These are phyloP conservation scores for Leucania comma DNA, from an alignment of 2,888 invertebrate genomes.

Conservation along the genomic window DNA sequence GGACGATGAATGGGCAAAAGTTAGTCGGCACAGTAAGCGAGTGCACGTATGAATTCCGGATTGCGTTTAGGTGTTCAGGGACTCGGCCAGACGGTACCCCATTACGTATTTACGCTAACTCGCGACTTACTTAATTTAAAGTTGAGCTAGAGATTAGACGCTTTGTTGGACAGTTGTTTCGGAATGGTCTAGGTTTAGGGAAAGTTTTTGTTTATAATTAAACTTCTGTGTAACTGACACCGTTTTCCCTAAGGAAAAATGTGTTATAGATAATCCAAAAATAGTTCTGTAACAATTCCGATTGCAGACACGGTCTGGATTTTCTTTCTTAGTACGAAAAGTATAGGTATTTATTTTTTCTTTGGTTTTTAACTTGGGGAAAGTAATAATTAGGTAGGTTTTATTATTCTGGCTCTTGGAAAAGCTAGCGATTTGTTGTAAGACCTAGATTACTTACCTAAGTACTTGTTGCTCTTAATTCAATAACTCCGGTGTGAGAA, in stretches of 20 bases:
- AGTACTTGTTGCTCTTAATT: background rate
- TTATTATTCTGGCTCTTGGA: background rate
- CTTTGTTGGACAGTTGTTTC: conserved; percentile 51
- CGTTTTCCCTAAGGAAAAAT: conserved; percentile 38
- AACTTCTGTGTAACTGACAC: conserved; percentile 40
- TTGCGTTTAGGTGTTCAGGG: conserved; percentile 64
- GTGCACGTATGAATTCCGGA: conserved; percentile 70
- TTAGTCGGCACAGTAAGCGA: conserved; percentile 54
- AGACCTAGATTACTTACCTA: background rate
- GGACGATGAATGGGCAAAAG: conserved; percentile 52
- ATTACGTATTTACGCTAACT: conserved; percentile 58
- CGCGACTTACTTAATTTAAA: conserved; percentile 61
- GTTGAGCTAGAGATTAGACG: conserved; percentile 55
- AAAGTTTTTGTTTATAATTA: conserved; percentile 53
- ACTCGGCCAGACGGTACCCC: conserved; percentile 48
- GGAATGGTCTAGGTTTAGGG: conserved; percentile 45
- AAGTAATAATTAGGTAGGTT: background rate
- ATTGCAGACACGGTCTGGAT: background rate
- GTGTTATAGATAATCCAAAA: conserved; percentile 38
- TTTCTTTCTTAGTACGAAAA: background rate
- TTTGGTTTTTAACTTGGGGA: background rate
- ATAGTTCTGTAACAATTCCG: conserved; percentile 5
- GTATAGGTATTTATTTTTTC: background rate
- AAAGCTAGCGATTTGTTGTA: background rate
- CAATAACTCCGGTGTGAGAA: background rate